Percentiles rank a stretch among this genome's conserved stretches.
These are phyloP conservation scores for Channa maculata DNA, from an alignment of 2,113 vertebrate species.

Conservation along the genomic window DNA sequence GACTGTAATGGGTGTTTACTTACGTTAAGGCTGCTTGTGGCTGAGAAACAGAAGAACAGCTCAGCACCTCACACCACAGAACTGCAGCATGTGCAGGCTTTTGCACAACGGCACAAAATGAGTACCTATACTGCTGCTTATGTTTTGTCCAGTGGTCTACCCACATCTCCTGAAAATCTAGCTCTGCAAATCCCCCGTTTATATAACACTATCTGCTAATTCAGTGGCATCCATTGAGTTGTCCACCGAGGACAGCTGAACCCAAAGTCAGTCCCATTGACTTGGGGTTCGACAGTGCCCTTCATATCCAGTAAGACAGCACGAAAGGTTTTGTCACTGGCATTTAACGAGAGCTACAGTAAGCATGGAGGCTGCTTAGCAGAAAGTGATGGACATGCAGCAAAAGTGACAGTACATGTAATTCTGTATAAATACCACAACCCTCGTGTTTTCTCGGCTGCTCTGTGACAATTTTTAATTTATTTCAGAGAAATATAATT, in stretches of 20 bases:
- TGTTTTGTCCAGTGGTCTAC: constrained; percentile 27
- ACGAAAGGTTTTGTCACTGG: no score
- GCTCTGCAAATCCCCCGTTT: neutral
- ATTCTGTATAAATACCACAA: no score
- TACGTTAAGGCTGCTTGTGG: neutral
- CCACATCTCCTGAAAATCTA: neutral
- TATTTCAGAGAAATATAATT: no score
- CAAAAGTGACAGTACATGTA: no score
- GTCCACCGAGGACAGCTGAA: neutral
- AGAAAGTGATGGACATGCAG: no score
- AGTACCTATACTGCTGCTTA: neutral
- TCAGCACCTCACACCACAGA: constrained; percentile 7
- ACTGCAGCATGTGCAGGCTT: neutral
- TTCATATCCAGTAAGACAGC: no score
- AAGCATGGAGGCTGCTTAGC: no score
- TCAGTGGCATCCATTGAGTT: neutral
- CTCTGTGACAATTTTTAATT: no score
- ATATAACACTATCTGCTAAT: neutral
- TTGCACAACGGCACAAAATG: constrained; percentile 22
- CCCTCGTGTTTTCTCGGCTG: no score
- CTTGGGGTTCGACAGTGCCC: no score
- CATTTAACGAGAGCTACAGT: no score
- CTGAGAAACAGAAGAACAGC: constrained; percentile 21
- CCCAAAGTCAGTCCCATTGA: no score
- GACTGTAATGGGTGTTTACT: constrained; percentile 38